Conservation (phyloP, 2,888 invertebrate genomes). For the Drosophila prolongata region DNA sequence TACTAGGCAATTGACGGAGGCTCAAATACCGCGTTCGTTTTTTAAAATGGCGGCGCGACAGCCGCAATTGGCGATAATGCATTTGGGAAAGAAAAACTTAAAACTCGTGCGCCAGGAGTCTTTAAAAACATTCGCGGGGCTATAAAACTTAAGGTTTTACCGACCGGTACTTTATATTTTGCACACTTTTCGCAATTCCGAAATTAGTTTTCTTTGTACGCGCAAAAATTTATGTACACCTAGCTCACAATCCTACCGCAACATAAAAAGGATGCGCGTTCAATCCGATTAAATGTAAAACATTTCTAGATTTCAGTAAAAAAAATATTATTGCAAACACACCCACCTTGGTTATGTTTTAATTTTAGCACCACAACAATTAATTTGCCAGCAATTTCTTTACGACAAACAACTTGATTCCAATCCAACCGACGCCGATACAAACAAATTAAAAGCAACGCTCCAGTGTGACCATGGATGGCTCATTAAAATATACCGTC, state of each 20-base stretch:
- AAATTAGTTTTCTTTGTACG: slow-evolving; percentile 33
- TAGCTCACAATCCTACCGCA: slow-evolving; percentile 66
- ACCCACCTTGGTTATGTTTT: slow-evolving; percentile 52
- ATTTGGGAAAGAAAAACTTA: slow-evolving; percentile 16
- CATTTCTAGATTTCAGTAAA: background rate
- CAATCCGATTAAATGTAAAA: background rate
- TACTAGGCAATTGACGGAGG: slow-evolving; percentile 59
- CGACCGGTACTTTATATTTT: background rate
- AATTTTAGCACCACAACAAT: slow-evolving; percentile 12
- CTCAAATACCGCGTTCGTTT: slow-evolving; percentile 66
- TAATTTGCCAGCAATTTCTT: background rate
- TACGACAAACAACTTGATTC: background rate
- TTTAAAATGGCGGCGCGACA: slow-evolving; percentile 78
- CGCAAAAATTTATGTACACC: slow-evolving; percentile 48
- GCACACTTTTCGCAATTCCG: slow-evolving; percentile 10
- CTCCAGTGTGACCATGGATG: slow-evolving; percentile 7
- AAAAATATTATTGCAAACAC: slow-evolving; percentile 12
- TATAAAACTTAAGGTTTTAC: background rate
- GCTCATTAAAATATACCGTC: background rate
- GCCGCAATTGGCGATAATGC: slow-evolving; percentile 34
- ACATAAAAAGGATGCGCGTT: slow-evolving; percentile 40
- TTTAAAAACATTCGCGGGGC: background rate
- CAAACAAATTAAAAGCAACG: slow-evolving; percentile 64
- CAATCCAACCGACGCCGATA: slow-evolving; percentile 59
- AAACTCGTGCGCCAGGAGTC: background rate